These are phyloP conservation scores for Mobula birostris DNA, from an alignment of 2,113 vertebrate genomes.

Conservation along the genomic window DNA sequence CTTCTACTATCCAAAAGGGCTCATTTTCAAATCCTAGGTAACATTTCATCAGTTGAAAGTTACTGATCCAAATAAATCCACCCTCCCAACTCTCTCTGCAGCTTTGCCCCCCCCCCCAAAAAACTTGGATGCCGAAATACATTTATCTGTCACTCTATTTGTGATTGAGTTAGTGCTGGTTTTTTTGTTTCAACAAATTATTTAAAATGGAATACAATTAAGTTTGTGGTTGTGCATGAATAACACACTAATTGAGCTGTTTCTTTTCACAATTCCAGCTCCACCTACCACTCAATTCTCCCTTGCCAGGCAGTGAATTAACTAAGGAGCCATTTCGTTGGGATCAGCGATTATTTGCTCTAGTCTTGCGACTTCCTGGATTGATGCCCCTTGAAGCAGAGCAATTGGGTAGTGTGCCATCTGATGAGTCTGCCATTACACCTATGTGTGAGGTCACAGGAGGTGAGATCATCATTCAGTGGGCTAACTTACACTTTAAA, in stretches of 20 bases:
- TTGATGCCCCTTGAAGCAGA: slow-evolving; percentile 71
- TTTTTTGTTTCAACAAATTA: not conserved
- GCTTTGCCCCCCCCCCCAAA: not conserved
- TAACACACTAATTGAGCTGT: not conserved
- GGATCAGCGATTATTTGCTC: slow-evolving; percentile 86
- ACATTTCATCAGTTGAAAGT: not conserved
- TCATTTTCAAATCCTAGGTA: too few species aligned
- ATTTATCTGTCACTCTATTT: not conserved
- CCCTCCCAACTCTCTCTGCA: not conserved
- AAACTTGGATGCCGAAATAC: not conserved
- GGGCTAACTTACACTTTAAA: not conserved
- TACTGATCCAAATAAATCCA: not conserved
- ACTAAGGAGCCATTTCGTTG: slow-evolving; percentile 92
- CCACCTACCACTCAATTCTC: slow-evolving; percentile 85
- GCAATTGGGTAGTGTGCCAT: slow-evolving; percentile 69
- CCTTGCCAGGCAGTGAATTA: slow-evolving; percentile 83
- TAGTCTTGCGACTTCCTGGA: slow-evolving; percentile 79
- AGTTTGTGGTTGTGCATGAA: not conserved
- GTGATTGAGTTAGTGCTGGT: not conserved
- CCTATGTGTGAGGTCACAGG: slow-evolving; percentile 93
- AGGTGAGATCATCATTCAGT: slow-evolving; percentile 54
- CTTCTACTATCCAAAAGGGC: not conserved
- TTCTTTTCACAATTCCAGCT: slow-evolving; percentile 60
- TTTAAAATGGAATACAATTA: not conserved
- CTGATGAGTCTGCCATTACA: slow-evolving; percentile 85